Conservation (phyloP, 2,797 vertebrate genomes). For the Pampus argenteus region DNA sequence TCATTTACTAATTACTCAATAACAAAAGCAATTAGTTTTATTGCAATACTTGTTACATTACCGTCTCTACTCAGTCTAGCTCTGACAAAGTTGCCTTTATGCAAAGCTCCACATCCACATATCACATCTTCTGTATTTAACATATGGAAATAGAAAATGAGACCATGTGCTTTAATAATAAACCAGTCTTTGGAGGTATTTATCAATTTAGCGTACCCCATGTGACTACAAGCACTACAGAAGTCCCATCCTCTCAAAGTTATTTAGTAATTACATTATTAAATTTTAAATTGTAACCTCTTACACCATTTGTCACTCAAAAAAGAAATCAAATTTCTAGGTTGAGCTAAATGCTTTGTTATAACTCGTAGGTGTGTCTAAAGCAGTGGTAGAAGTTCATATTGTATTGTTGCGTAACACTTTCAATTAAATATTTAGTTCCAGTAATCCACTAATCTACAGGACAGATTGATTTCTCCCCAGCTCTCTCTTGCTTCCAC, state of each 20-base stretch:
- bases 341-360: not conserved
- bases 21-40: not conserved
- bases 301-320: not conserved
- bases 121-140: not conserved
- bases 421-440: slow-evolving; percentile 61
- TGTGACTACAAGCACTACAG: no score
- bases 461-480: slow-evolving; percentile 77
- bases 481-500: slow-evolving; percentile 37
- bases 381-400: not conserved
- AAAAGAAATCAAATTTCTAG: not conserved
- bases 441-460: slow-evolving; percentile 82
- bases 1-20: not conserved
- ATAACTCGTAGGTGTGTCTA: not conserved
- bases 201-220: no score
- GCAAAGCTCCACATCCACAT: not conserved
- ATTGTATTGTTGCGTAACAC: not conserved
- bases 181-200: not conserved
- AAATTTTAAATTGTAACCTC: not conserved
- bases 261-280: no score
- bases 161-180: no score
- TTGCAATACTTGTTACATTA: not conserved
- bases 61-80: not conserved
- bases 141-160: not conserved
- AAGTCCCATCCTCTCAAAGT: not conserved
- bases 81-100: not conserved